phyloP scores from a whole-genome alignment of 2,113 vertebrate species.

The Paradisaea rubra region DNA sequence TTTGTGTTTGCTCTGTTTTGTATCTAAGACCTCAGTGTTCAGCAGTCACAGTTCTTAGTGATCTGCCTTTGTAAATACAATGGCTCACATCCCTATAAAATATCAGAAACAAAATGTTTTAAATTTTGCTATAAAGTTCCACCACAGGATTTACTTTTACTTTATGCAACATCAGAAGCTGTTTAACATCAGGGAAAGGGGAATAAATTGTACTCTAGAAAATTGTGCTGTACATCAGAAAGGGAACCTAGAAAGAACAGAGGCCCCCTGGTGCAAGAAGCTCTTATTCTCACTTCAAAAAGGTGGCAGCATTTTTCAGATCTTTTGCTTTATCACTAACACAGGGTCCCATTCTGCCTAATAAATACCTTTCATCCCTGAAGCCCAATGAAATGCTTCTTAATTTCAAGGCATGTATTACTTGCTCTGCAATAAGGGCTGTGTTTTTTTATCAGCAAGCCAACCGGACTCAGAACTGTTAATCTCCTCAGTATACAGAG shows the following conservation, averaged over 20 bases:
- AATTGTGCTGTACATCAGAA: constrained; percentile 44
- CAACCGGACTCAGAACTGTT: not conserved
- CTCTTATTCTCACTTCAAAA: constrained; percentile 39
- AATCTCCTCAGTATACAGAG: constrained; percentile 13
- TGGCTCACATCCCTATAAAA: constrained; percentile 1
- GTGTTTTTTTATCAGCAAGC: not conserved
- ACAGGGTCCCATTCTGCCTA: not conserved
- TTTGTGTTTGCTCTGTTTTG: not conserved
- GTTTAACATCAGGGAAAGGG: constrained; percentile 1
- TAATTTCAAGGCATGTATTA: constrained; percentile 19
- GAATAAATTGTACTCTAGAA: constrained; percentile 27
- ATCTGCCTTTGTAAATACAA: constrained; percentile 28
- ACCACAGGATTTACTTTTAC: constrained; percentile 36
- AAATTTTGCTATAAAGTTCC: not conserved
- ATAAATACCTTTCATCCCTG: constrained; percentile 46
- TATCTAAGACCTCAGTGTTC: not conserved
- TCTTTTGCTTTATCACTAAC: constrained; percentile 11
- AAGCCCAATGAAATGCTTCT: constrained; percentile 28
- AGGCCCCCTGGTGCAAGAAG: not conserved
- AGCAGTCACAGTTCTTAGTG: not conserved
- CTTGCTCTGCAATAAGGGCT: not conserved
- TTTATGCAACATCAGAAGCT: constrained; percentile 32
- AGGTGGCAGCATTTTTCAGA: constrained; percentile 35
- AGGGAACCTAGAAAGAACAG: constrained; percentile 22
- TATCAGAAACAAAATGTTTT: constrained; percentile 35